Base-by-base conservation (phyloP, 2,888 invertebrate genomes). In the Dilophus febrilis region DNA sequence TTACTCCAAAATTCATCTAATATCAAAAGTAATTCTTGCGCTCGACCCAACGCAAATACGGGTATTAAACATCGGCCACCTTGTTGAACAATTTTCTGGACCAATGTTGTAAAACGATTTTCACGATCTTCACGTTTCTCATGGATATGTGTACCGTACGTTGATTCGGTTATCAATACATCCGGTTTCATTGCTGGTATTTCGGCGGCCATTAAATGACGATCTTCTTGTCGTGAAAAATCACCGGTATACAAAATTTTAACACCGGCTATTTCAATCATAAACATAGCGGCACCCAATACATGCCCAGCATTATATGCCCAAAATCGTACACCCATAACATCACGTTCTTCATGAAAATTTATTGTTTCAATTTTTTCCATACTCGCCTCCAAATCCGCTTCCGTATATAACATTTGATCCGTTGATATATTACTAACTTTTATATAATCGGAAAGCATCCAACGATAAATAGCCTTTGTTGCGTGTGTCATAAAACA, bases 401-500 rank as follows among this genome's bases (percentile, higher is more conserved):
- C 84, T 61, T 99, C 98, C 0, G 92, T 88, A 58, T 95, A 99
- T 16, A 99, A 65, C 87, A 91, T 91, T 61, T 91, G 90, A 54
- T 91, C 91, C 0, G 92, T 88, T 16, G 92, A 88, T 52, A 95
- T 94, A 54, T 95, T 95, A 59, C 94, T 87, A 45, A 98, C 95
- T 80, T 97, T 97, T 44, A 98, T 95, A 56, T 92, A 98, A 74
- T 99, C 98, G 0, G 97, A 95, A 2, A 98, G 69, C 27, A 98
- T 72, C 95, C 97, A 97, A 47, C 95, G 71, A 60, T 97, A 99
- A 53, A 99, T 98, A 19, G 97, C 97, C 68, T 99, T 98, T 0
- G 98, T 95, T 0, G 98, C 97, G 58, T 99, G 98, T 0, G 98
- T 98, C 98, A 98, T 98, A 58, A 95, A 97, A 59, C 95, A 95